A percentile compares a stretch with the other conserved stretches of the same genome.
These are phyloP conservation scores for Olivierus martensii DNA, from an alignment of 1,140 invertebrate species.

Conservation along the genomic window DNA sequence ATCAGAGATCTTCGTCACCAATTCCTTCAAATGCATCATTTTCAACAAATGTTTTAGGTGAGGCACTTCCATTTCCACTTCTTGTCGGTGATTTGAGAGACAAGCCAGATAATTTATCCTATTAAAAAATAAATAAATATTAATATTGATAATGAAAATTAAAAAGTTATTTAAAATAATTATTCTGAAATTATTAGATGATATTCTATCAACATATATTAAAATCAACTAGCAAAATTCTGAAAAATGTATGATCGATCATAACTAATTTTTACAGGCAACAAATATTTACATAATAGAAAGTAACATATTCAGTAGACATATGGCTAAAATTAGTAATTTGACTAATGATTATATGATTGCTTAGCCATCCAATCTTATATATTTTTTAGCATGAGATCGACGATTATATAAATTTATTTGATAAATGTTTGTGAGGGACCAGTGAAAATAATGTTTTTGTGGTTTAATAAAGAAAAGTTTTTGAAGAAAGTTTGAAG, in stretches of 20 bases:
- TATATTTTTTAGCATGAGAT: too few relatives aligned
- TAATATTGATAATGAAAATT: background rate
- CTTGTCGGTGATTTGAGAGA: background rate
- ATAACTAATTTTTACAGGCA: background rate
- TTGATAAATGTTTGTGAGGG: too few relatives aligned
- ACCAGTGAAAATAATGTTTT: too few relatives aligned
- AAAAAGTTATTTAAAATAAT: background rate
- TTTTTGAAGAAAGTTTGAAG: too few relatives aligned
- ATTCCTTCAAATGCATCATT: constrained; percentile 83
- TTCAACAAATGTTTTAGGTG: constrained; percentile 43
- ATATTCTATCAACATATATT: background rate
- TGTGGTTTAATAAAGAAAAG: too few relatives aligned
- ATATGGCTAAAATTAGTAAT: too few relatives aligned
- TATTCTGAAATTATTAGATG: background rate
- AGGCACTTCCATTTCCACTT: constrained; percentile 27
- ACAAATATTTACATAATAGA: background rate
- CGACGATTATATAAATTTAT: too few relatives aligned
- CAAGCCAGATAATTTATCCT: constrained; percentile 9
- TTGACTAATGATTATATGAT: too few relatives aligned
- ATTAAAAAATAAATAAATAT: background rate
- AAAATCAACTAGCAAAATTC: too few relatives aligned
- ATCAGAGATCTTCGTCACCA: constrained; percentile 72
- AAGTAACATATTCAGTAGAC: too few relatives aligned
- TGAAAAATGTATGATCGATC: background rate
- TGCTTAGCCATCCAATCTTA: too few relatives aligned